These are phyloP conservation scores for Podarcis lilfordi DNA, from an alignment of 2,797 vertebrate species.

Conservation along the genomic window DNA sequence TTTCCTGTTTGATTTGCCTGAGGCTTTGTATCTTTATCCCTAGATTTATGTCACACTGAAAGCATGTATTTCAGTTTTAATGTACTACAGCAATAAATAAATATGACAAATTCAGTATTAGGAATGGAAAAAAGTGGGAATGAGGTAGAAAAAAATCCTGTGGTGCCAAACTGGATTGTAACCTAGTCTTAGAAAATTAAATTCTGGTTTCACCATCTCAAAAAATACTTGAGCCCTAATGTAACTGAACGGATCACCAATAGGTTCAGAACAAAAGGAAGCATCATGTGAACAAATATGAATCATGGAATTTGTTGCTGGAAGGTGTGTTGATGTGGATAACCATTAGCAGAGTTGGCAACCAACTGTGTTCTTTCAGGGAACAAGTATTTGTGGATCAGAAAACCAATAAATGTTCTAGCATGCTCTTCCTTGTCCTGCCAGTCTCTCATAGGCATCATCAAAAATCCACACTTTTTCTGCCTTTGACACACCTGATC, in stretches of 20 bases:
- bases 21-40: not conserved
- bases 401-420: not conserved
- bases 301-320: not conserved
- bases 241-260: not conserved
- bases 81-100: not conserved
- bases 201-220: not conserved
- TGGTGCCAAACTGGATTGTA: not conserved
- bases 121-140: not conserved
- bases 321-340: not conserved
- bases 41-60: not conserved
- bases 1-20: not conserved
- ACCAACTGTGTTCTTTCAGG: not conserved
- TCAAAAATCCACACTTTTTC: not conserved
- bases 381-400: not conserved
- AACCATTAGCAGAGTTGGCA: not conserved
- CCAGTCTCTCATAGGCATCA: not conserved
- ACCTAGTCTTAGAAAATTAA: not conserved
- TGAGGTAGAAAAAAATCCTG: not conserved
- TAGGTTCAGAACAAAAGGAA: not conserved
- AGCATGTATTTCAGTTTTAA: not conserved
- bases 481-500: not conserved
- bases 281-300: not conserved
- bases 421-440: not conserved
- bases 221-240: not conserved
- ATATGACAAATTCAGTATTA: not conserved